These are phyloP conservation scores for Steinernema carpocapsae DNA, from an alignment of 2,888 invertebrate genomes.

Conservation along the genomic window DNA sequence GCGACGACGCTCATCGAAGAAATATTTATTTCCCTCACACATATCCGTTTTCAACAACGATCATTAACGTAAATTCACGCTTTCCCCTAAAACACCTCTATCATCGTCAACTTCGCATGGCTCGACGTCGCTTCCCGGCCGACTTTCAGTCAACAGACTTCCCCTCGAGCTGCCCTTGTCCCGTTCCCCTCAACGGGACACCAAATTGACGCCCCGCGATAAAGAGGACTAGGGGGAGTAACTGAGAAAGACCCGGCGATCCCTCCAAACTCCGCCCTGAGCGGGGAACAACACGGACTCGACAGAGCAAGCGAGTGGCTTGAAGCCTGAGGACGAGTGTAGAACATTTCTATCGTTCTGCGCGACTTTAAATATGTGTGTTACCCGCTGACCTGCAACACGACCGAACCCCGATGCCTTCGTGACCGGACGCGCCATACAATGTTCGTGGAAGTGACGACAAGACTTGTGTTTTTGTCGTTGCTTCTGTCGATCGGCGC, in stretches of 20 bases:
- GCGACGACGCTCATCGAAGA: no score
- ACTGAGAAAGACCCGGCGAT: not conserved
- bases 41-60: constrained; percentile 4
- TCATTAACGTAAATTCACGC: constrained; percentile 8
- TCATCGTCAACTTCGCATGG: constrained; percentile 15
- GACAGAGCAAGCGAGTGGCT: not conserved
- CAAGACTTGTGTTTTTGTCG: not conserved
- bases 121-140: not conserved
- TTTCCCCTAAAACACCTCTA: constrained; percentile 20
- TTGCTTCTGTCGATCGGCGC: constrained; percentile 27
- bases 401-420: constrained; percentile 2
- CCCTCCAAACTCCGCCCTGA: not conserved
- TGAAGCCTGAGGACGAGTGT: constrained; percentile 4
- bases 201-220: constrained; percentile 33
- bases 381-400: not conserved
- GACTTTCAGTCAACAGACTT: not conserved
- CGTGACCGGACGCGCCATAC: not conserved
- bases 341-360: constrained; percentile 30
- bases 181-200: constrained; percentile 4
- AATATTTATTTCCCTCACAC: not conserved
- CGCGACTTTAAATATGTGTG: constrained; percentile 23
- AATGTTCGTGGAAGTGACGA: constrained; percentile 3
- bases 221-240: constrained; percentile 1
- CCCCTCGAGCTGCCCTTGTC: not conserved
- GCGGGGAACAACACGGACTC: constrained; percentile 17